phyloP scores from a whole-genome alignment of 2,113 vertebrate species.

The Hucho hucho region DNA sequence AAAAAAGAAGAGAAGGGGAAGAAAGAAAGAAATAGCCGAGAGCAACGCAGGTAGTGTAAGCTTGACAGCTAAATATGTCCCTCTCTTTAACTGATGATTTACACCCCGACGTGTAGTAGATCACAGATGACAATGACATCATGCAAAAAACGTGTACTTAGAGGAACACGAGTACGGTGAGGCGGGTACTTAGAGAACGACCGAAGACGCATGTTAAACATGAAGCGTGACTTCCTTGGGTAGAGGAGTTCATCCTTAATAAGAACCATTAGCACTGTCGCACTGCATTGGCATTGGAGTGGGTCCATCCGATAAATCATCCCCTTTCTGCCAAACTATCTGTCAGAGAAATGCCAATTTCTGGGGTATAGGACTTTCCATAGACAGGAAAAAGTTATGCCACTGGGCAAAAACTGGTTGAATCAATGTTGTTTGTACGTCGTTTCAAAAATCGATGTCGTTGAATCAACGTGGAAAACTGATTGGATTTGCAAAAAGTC shows the following conservation, averaged over 20 bases:
- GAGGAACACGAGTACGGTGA: constrained; percentile 51
- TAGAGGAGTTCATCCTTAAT: constrained; percentile 47
- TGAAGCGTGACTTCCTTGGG: constrained; percentile 39
- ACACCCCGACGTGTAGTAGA: constrained; percentile 33
- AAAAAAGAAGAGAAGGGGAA: neutral
- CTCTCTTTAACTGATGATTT: constrained; percentile 46
- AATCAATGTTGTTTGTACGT: too few relatives aligned
- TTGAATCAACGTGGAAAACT: too few relatives aligned
- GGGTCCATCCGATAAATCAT: neutral
- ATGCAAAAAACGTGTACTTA: constrained; percentile 52
- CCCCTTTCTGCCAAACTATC: neutral
- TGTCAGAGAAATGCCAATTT: neutral
- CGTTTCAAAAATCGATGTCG: too few relatives aligned
- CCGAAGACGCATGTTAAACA: constrained; percentile 53
- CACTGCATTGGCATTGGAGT: too few relatives aligned
- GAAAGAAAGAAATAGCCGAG: neutral
- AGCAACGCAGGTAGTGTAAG: neutral
- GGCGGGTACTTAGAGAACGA: constrained; percentile 32
- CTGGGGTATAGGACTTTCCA: too few relatives aligned
- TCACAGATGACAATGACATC: constrained; percentile 49
- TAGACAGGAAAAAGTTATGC: too few relatives aligned
- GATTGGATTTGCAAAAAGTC: too few relatives aligned
- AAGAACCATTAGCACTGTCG: constrained; percentile 49
- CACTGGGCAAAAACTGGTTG: too few relatives aligned
- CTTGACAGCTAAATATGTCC: neutral